Conservation (phyloP, 2,888 invertebrate genomes). For the Clusia tigrina region DNA sequence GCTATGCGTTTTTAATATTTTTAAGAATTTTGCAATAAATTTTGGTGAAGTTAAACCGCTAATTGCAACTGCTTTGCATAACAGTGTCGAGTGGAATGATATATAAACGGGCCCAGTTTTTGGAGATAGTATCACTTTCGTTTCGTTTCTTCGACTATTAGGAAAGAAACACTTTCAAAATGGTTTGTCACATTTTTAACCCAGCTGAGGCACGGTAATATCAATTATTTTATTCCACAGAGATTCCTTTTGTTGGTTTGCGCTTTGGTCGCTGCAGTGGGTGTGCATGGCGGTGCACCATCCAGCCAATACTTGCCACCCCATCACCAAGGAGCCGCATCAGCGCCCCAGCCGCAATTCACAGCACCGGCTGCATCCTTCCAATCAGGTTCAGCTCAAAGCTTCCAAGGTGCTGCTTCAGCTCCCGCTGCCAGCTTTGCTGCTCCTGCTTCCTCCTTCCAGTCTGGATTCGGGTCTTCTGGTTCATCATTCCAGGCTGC, state of each 20-base stretch:
- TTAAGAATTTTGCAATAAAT: slow-evolving; percentile 38
- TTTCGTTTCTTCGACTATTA: slow-evolving; percentile 49
- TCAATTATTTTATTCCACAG: slow-evolving; percentile 37
- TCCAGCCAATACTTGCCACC: slow-evolving; percentile 55
- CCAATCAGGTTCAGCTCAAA: slow-evolving; percentile 31
- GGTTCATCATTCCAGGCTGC: slow-evolving; percentile 36
- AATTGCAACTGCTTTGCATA: slow-evolving; percentile 42
- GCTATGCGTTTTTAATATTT: slow-evolving; percentile 9
- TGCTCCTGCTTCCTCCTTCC: slow-evolving; percentile 37
- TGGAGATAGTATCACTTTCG: slow-evolving; percentile 51
- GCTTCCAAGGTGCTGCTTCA: slow-evolving; percentile 21
- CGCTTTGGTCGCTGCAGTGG: slow-evolving; percentile 53
- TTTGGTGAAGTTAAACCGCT: slow-evolving; percentile 44
- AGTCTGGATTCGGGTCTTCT: slow-evolving; percentile 41
- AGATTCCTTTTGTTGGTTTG: slow-evolving; percentile 53
- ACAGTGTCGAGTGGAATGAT: slow-evolving; percentile 50
- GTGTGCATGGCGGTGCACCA: slow-evolving; percentile 57
- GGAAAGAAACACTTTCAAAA: slow-evolving; percentile 47
- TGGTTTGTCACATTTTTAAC: slow-evolving; percentile 39
- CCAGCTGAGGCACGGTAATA: not conserved
- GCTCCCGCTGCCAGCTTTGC: slow-evolving; percentile 25
- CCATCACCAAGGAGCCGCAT: slow-evolving; percentile 24
- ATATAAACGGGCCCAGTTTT: slow-evolving; percentile 49
- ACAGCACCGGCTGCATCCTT: slow-evolving; percentile 48
- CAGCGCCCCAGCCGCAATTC: slow-evolving; percentile 18